These are phyloP conservation scores for Drosophila pseudotakahashii DNA, from an alignment of 2,888 invertebrate species.

Conservation along the genomic window DNA sequence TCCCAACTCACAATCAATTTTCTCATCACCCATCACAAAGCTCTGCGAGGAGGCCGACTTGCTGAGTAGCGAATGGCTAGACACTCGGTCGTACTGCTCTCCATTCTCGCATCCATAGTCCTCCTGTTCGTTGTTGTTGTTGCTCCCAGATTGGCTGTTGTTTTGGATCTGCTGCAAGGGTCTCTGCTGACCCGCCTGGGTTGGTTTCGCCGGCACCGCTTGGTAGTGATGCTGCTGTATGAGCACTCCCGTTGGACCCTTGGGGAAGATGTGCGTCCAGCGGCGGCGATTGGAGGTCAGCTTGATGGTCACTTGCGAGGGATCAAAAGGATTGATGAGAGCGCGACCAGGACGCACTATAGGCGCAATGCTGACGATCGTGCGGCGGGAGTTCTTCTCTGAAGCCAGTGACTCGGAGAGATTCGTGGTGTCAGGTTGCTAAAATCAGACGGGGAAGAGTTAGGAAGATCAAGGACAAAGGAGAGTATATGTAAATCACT, in stretches of 20 bases:
- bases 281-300: conserved; percentile 96
- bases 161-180: conserved; percentile 21
- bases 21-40: conserved; percentile 66
- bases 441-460: neutral
- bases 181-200: conserved; percentile 41
- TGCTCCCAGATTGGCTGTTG: conserved; percentile 33
- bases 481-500: neutral
- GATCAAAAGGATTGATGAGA: conserved; percentile 98
- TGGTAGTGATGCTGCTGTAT: conserved; percentile 98
- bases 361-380: conserved; percentile 85
- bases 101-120: conserved; percentile 75
- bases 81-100: conserved; percentile 82
- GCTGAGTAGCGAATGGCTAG: conserved; percentile 78
- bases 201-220: conserved; percentile 87
- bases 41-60: conserved; percentile 70
- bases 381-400: conserved; percentile 81
- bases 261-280: conserved; percentile 99
- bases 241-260: conserved; percentile 95
- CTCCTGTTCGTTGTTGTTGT: conserved; percentile 48
- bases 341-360: conserved; percentile 91
- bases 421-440: conserved; percentile 78
- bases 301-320: conserved; percentile 98
- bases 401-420: conserved; percentile 83
- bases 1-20: conserved; percentile 71
- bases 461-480: neutral